Base-by-base conservation (phyloP, 2,888 invertebrate species). In the Tenodera sinensis region DNA sequence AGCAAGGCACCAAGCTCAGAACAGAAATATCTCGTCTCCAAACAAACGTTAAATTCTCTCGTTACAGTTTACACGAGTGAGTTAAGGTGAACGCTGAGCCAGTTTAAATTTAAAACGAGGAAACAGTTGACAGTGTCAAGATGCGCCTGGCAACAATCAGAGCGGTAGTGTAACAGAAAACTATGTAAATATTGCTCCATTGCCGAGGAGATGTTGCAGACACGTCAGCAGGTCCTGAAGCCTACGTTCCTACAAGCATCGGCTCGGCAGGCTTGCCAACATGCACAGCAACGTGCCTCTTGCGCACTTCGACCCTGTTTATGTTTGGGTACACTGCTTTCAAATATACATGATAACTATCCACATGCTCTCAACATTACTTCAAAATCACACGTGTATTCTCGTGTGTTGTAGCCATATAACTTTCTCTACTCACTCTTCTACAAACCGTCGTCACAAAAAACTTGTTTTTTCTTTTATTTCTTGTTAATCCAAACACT, bases 171-270 rank as follows among this genome's bases (percentile, higher is more conserved):
- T 87, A 87, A 87, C 87, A 87, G 87, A 87, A 87, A 87, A 87
- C 87, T 87, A 83, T 82, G 30, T 87, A 82, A 87, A 87, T 87
- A 87, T 87, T 87, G 83, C 83, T 87, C 42, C 87, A 34, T 28
- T 20, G n/a, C 25, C 20, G 15, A 20, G 54, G 54, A 71, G 54
- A 71, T 71, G 54, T 71, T 71, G 54, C 54, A 71, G 54, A 71
- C 54, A 15, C 20, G 54, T 71, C 54, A 71, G 54, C 54, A 71
- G 20, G 54, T 3, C 25, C 54, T 71, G 20, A 71, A 71, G 54
- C 54, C 54, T 71, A 71, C 54, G 54, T 71, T 71, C 54, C 20
- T 71, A 4, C 54, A 6, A 2, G 54, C 54, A 54, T n/a, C n/a
- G n/a, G n/a, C n/a, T n/a, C n/a, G n/a, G n/a, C n/a, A n/a, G n/a